Evolutionary conservation across 2,888 invertebrate genomes (phyloP).

Genomic region (Macrostomum cliftonense): DNA sequence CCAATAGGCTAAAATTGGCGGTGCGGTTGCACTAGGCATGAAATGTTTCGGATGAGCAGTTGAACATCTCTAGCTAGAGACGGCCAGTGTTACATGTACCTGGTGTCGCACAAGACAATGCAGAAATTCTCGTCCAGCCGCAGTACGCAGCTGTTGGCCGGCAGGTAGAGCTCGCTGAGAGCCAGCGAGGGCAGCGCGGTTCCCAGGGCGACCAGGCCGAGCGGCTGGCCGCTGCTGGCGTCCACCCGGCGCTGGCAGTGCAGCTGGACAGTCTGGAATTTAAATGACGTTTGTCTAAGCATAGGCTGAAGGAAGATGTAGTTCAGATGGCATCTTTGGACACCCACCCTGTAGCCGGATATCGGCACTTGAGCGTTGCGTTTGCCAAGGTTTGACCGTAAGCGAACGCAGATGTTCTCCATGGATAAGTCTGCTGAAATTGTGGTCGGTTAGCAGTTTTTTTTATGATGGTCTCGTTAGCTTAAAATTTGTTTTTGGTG

Average conservation of each 20-base stretch:
- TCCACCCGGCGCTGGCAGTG: slow-evolving; percentile 11
- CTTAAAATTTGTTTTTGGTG: too few relatives aligned
- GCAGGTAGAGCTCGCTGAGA: neutral
- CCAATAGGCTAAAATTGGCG: too few relatives aligned
- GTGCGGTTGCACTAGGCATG: too few relatives aligned
- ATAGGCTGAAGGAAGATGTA: neutral
- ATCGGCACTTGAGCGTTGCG: slow-evolving; percentile 53
- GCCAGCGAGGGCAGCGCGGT: slow-evolving; percentile 72
- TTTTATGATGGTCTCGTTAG: too few relatives aligned
- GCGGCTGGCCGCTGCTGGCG: slow-evolving; percentile 15
- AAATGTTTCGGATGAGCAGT: too few relatives aligned
- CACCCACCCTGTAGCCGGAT: slow-evolving; percentile 34
- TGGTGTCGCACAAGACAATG: neutral
- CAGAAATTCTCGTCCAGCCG: neutral
- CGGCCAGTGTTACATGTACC: too few relatives aligned
- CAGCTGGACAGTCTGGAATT: slow-evolving; percentile 66
- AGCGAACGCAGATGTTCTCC: slow-evolving; percentile 53
- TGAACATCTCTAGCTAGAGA: too few relatives aligned
- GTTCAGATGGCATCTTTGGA: slow-evolving; percentile 44
- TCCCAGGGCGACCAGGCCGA: slow-evolving; percentile 83
- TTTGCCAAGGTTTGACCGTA: slow-evolving; percentile 93
- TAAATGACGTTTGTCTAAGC: neutral
- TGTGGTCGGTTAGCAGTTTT: too few relatives aligned
- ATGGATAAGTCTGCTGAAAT: too few relatives aligned
- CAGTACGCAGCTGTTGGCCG: neutral